Evolutionary conservation across 1,140 invertebrate species (phyloP).

Genomic region (Pteromalus puparum): DNA sequence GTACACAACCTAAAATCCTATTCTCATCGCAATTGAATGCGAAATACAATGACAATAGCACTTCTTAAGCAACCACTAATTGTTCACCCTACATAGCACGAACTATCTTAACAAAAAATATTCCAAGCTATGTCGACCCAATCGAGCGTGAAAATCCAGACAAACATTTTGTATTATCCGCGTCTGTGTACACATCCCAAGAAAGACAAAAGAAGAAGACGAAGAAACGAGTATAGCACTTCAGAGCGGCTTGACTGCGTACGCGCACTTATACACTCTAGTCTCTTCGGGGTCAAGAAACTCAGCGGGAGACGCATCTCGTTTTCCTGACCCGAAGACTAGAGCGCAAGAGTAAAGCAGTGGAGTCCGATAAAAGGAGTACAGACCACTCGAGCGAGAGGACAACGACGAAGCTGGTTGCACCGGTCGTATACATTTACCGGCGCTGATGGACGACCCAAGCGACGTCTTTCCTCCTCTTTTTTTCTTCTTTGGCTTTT

Average conservation of each 20-base stretch:
- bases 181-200: not conserved
- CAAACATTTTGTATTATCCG: not conserved
- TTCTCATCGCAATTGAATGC: not conserved
- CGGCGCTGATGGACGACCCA: not conserved
- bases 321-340: not conserved
- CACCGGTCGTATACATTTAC: not conserved
- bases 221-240: not conserved
- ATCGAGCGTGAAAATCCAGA: conserved; percentile 10
- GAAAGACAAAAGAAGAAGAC: conserved; percentile 10
- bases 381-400: not conserved
- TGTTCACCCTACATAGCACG: too few relatives aligned
- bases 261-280: not conserved
- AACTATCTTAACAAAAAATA: too few relatives aligned
- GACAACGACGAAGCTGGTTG: not conserved
- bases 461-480: not conserved
- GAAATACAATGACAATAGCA: too few relatives aligned
- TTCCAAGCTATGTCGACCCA: too few relatives aligned
- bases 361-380: not conserved
- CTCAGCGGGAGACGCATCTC: not conserved
- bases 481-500: not conserved
- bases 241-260: not conserved
- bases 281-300: conserved; percentile 35
- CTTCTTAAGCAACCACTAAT: too few relatives aligned
- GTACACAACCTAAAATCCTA: not conserved
- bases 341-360: not conserved